phyloP scores from a whole-genome alignment of 2,113 vertebrate species.

The Regulus satrapa region DNA sequence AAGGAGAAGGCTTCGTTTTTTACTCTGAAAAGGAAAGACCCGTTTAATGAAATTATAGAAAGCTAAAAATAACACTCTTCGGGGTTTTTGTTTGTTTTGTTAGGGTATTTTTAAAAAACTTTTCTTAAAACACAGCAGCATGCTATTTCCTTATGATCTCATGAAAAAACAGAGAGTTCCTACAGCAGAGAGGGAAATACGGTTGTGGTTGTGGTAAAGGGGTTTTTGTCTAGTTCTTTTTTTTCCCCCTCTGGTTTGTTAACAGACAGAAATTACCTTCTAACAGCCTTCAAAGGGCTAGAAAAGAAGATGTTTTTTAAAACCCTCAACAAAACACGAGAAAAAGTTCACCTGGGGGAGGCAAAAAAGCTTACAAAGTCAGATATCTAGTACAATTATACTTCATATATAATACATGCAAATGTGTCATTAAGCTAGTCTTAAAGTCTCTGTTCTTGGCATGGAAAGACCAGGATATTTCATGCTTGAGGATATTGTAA shows the following conservation, averaged over 20 bases:
- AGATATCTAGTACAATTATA: not conserved
- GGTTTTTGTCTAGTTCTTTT: not conserved
- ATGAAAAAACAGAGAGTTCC: not conserved
- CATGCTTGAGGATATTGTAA: not conserved
- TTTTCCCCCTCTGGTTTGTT: not conserved
- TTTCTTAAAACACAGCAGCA: not conserved
- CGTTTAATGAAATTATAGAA: not conserved
- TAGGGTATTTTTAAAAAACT: not conserved
- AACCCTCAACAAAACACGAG: not conserved
- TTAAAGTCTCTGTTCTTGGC: not conserved
- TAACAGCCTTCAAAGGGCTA: not conserved
- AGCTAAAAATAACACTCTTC: not conserved
- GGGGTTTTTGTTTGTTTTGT: not conserved
- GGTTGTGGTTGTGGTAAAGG: not conserved
- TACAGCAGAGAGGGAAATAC: not conserved
- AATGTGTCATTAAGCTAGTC: not conserved
- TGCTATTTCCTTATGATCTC: not conserved
- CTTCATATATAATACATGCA: not conserved
- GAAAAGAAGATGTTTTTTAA: not conserved
- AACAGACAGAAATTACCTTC: not conserved
- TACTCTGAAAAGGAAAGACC: not conserved
- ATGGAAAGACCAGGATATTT: not conserved
- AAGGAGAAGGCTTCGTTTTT: not conserved
- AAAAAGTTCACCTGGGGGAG: not conserved
- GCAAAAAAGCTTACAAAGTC: not conserved